phyloP scores from a whole-genome alignment of 2,888 invertebrate species.

The Coremacera marginata region DNA sequence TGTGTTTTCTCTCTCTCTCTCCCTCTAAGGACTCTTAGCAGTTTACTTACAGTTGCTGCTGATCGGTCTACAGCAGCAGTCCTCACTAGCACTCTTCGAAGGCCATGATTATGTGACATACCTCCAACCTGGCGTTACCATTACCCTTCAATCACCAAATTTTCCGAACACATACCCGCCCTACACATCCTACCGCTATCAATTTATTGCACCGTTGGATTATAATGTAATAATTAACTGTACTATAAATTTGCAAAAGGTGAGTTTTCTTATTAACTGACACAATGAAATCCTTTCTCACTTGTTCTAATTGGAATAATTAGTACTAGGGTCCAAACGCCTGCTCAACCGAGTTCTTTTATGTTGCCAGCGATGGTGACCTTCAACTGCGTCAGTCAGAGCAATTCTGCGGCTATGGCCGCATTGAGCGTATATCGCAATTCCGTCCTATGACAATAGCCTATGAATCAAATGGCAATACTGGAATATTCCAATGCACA shows the following conservation, averaged over 20 bases:
- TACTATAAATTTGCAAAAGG: constrained; percentile 55
- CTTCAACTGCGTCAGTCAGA: constrained; percentile 55
- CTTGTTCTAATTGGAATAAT: no score
- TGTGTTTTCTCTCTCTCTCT: no score
- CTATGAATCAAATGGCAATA: constrained; percentile 56
- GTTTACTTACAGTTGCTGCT: neutral
- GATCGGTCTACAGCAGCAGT: neutral
- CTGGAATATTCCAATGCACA: constrained; percentile 58
- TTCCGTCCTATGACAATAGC: constrained; percentile 58
- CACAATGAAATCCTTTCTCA: neutral
- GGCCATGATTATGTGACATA: constrained; percentile 58
- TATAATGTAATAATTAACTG: constrained; percentile 57
- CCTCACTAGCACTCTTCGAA: constrained; percentile 49
- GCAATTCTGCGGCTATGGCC: constrained; percentile 61
- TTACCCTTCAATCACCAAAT: constrained; percentile 62
- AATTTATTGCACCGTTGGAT: constrained; percentile 59
- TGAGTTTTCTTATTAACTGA: constrained; percentile 43
- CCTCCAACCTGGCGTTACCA: constrained; percentile 49
- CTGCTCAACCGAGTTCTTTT: constrained; percentile 63
- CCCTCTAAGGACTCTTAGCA: neutral
- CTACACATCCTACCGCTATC: constrained; percentile 64
- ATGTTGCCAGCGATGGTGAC: constrained; percentile 63
- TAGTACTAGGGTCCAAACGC: neutral
- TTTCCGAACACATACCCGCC: constrained; percentile 59
- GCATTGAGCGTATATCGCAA: constrained; percentile 51